A percentile compares a stretch with the other conserved stretches of the same genome.
phyloP scores from a whole-genome alignment of 1,140 invertebrate species.

The Eurosta solidaginis region DNA sequence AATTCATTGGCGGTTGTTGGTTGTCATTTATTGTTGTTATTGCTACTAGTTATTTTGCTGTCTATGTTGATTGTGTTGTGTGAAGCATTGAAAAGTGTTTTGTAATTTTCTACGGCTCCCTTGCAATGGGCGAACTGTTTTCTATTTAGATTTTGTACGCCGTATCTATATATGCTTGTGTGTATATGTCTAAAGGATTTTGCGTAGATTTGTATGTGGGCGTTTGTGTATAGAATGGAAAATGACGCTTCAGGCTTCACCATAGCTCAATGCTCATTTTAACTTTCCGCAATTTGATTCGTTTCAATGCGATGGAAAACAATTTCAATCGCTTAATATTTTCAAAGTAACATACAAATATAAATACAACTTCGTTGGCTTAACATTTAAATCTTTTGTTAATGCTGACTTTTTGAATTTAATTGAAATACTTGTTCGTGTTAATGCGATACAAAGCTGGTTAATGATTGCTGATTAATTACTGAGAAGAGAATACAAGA shows the following conservation, averaged over 20 bases:
- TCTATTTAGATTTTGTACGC: too few species aligned
- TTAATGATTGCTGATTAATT: slow-evolving; percentile 25
- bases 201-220: background rate
- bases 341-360: too few species aligned
- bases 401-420: slow-evolving; percentile 27
- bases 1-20: background rate
- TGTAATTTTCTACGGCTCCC: background rate
- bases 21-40: background rate
- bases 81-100: background rate
- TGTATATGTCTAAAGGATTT: too few species aligned
- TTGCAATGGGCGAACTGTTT: background rate
- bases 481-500: background rate
- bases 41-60: background rate
- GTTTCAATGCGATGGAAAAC: background rate
- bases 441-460: background rate
- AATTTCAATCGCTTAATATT: background rate
- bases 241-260: background rate
- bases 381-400: slow-evolving; percentile 21
- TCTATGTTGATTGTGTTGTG: background rate
- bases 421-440: slow-evolving; percentile 24
- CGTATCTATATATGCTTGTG: too few species aligned
- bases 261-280: background rate
- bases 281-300: slow-evolving; percentile 12
- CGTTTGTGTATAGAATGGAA: background rate
- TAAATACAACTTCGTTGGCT: background rate